These are phyloP conservation scores for Radopholus similis DNA, from an alignment of 1,140 invertebrate species.

Conservation along the genomic window DNA sequence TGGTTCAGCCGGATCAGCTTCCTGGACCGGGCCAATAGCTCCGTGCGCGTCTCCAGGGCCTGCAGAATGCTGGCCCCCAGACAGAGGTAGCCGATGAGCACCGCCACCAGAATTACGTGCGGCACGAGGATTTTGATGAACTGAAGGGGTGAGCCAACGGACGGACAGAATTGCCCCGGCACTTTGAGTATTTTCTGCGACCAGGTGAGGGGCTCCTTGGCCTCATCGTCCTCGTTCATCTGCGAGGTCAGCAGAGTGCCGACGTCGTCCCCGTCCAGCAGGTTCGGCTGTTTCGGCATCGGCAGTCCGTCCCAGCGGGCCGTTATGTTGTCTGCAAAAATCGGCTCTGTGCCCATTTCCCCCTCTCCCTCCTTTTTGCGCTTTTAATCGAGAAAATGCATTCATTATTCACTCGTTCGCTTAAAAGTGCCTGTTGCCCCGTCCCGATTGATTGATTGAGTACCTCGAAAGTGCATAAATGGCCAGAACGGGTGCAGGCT, in stretches of 20 bases:
- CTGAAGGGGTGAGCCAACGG: slow-evolving; percentile 24
- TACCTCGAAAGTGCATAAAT: slow-evolving; percentile 19
- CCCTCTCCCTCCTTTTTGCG: no score
- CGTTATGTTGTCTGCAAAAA: slow-evolving; percentile 53
- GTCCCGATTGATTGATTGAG: background rate
- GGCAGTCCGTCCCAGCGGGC: slow-evolving; percentile 59
- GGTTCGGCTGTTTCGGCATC: slow-evolving; percentile 44
- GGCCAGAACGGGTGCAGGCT: slow-evolving; percentile 19
- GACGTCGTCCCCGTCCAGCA: slow-evolving; percentile 47
- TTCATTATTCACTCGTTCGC: background rate
- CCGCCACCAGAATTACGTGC: slow-evolving; percentile 56
- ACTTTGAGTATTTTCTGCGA: slow-evolving; percentile 56
- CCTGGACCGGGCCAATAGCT: slow-evolving; percentile 38
- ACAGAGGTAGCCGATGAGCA: slow-evolving; percentile 57
- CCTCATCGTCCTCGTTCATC: slow-evolving; percentile 52
- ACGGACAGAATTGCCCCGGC: background rate
- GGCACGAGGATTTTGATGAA: slow-evolving; percentile 59
- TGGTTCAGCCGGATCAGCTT: slow-evolving; percentile 52
- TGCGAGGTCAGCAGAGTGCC: slow-evolving; percentile 56
- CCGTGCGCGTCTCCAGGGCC: slow-evolving; percentile 55
- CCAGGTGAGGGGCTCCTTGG: slow-evolving; percentile 44
- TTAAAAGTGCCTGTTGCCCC: background rate
- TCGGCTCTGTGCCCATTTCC: no score
- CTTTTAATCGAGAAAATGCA: background rate
- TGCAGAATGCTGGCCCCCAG: slow-evolving; percentile 58